These are phyloP conservation scores for Callochromis pleurospilus DNA, from an alignment of 2,113 vertebrate species.

Conservation along the genomic window DNA sequence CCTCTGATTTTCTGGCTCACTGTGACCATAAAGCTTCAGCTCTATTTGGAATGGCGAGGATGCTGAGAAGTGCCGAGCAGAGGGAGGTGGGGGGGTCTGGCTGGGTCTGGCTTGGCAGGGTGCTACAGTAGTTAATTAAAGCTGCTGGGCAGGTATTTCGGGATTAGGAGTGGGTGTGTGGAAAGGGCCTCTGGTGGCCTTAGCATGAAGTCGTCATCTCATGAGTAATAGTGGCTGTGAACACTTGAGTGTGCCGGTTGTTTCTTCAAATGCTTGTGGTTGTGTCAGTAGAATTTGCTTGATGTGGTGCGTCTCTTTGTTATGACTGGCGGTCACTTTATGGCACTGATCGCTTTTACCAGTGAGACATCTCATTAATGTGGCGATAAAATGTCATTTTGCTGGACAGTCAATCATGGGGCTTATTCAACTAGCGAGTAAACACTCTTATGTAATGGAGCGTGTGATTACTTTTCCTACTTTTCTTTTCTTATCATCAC, in stretches of 20 bases:
- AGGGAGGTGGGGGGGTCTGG: neutral
- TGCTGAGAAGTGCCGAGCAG: neutral
- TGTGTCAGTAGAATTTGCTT: neutral
- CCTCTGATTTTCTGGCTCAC: slow-evolving; percentile 26
- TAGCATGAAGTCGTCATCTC: neutral
- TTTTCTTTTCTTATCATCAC: neutral
- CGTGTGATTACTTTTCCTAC: neutral
- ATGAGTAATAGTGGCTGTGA: neutral
- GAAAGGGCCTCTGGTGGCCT: neutral
- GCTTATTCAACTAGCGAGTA: neutral
- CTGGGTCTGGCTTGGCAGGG: slow-evolving; percentile 12
- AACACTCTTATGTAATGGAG: neutral
- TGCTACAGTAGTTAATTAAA: slow-evolving; percentile 41
- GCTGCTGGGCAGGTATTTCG: slow-evolving; percentile 49
- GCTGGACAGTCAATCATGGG: neutral
- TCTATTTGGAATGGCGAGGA: slow-evolving; percentile 7
- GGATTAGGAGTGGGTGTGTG: slow-evolving; percentile 31
- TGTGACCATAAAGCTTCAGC: slow-evolving; percentile 9
- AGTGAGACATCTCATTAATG: neutral
- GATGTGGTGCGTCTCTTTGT: neutral
- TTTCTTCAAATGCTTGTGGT: neutral
- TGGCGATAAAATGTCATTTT: neutral
- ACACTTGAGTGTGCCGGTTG: neutral
- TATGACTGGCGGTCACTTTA: neutral
- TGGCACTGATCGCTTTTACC: neutral